Evolutionary conservation across 1,140 invertebrate species (phyloP), one percentile per base, ranked within the genome.

Genomic region (Drosophila sp.): DNA sequence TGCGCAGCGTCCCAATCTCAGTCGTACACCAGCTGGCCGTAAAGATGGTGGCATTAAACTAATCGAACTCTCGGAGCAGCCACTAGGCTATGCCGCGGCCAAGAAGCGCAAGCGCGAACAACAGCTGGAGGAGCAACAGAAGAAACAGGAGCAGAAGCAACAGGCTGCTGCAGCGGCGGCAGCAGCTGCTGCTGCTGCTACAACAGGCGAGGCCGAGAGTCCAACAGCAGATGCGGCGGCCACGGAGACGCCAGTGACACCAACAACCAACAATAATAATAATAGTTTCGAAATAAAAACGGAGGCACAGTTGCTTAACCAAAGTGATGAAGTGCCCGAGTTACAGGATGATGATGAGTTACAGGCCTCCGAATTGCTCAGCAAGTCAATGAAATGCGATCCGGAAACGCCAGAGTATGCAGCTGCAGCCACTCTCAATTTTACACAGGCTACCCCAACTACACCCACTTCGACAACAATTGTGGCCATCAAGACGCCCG

Each of bases 11-110:
- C 93, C 92, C 40, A 91, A 91, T 79, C 90, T 93, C 70, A 91
- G 93, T 66, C 92, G 93, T 3, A 93, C 93, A 2, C 93, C 95
- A 1, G 94, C 93, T 62, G 94, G 92, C 38, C 95, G 95, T 54
- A 97, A 97, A 92, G 97, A 98, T 92, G 97, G 97, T 70, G 98
- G 98, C 62, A 97, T 98, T 69, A 97, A 99, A 93, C 93, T 99
- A 11, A 92, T 99, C 25, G 98, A 99, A 85, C 98, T 99, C 76
- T 95, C 95, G 23, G 98, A 99, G 86, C 97, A 98, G 84, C 98
- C 98, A 1, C 73, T 95, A n/a, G 94, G 94, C 4, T 95, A 94
- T 89, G 94, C 94, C 0, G 94, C 94, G 8, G 94, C 94, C 1
- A 94, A 94, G 64, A 94, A 94, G 74, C 92, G 93, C 6, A 94